Percentiles rank a stretch among this genome's conserved stretches.
phyloP scores from a whole-genome alignment of 2,888 invertebrate genomes.

The Drosophila lacicola region DNA sequence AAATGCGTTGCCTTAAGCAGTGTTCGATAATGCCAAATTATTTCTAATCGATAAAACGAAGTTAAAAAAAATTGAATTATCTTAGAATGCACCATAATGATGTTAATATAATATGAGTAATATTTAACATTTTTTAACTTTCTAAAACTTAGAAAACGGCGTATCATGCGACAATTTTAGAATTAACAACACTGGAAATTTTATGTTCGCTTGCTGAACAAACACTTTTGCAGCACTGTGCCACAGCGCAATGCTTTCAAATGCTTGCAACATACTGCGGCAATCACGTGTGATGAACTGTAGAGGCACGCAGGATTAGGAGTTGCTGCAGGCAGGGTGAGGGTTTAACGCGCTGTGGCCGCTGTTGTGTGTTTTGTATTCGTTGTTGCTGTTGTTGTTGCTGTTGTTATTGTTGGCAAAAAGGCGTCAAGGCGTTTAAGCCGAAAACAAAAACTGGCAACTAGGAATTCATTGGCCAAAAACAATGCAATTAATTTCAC shows the following conservation, averaged over 20 bases:
- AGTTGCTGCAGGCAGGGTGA: neutral
- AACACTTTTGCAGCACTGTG: conserved; percentile 35
- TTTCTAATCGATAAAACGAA: too few relatives aligned
- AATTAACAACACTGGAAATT: neutral
- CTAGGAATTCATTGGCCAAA: conserved; percentile 82
- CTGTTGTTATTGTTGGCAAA: conserved; percentile 45
- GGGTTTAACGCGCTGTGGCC: conserved; percentile 43
- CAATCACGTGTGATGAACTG: conserved; percentile 68
- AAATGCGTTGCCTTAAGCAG: too few relatives aligned
- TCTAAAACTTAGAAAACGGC: too few relatives aligned
- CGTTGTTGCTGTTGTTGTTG: conserved; percentile 28
- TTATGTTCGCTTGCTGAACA: neutral
- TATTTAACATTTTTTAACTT: too few relatives aligned
- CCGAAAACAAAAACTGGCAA: conserved; percentile 77
- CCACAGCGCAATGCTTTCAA: conserved; percentile 33
- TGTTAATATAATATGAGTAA: too few relatives aligned
- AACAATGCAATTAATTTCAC: conserved; percentile 84
- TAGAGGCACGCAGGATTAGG: conserved; percentile 37
- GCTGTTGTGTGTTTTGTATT: conserved; percentile 46
- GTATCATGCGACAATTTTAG: too few relatives aligned
- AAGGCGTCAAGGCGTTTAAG: conserved; percentile 78
- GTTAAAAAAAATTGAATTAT: too few relatives aligned
- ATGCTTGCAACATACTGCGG: conserved; percentile 56
- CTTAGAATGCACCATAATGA: too few relatives aligned
- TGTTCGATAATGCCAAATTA: too few relatives aligned